Conservation (phyloP, 2,888 invertebrate genomes). For the Volucella inanis region DNA sequence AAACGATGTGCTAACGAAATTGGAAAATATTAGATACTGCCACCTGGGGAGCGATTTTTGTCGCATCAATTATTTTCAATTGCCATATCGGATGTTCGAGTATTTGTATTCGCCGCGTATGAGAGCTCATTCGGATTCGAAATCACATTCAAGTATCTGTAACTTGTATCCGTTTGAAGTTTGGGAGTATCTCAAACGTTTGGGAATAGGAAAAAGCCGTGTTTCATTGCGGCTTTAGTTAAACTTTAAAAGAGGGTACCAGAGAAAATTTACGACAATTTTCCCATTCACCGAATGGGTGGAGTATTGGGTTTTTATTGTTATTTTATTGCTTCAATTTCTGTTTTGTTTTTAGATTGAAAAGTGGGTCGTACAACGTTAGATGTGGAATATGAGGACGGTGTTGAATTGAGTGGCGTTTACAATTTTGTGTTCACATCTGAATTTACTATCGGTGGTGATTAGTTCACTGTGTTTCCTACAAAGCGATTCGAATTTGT, state of each 20-base stretch:
- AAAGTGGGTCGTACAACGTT: conserved; percentile 22
- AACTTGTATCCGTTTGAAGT: not conserved
- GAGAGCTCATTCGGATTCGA: not conserved
- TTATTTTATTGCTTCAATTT: conserved; percentile 52
- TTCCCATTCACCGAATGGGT: conserved; percentile 41
- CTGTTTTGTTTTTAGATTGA: conserved; percentile 19
- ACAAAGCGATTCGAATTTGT: conserved; percentile 43
- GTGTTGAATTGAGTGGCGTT: conserved; percentile 55
- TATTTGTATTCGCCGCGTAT: conserved; percentile 18
- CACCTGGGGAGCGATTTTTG: conserved; percentile 75
- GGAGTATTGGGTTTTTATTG: conserved; percentile 67
- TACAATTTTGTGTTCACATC: conserved; percentile 38
- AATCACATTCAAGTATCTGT: too few relatives aligned
- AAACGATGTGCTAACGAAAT: conserved; percentile 72
- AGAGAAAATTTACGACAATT: conserved; percentile 51
- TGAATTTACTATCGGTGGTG: conserved; percentile 34
- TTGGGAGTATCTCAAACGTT: conserved; percentile 20
- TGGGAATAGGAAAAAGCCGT: conserved; percentile 28
- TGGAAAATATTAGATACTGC: conserved; percentile 75
- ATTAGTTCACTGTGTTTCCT: conserved; percentile 27
- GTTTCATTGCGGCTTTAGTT: conserved; percentile 43
- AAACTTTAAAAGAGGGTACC: conserved; percentile 28
- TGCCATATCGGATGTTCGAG: conserved; percentile 66
- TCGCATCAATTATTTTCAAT: conserved; percentile 76
- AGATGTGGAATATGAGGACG: not conserved